Evolutionary conservation across 2,113 vertebrate genomes (phyloP).

Genomic region (Stigmatopora argus): DNA sequence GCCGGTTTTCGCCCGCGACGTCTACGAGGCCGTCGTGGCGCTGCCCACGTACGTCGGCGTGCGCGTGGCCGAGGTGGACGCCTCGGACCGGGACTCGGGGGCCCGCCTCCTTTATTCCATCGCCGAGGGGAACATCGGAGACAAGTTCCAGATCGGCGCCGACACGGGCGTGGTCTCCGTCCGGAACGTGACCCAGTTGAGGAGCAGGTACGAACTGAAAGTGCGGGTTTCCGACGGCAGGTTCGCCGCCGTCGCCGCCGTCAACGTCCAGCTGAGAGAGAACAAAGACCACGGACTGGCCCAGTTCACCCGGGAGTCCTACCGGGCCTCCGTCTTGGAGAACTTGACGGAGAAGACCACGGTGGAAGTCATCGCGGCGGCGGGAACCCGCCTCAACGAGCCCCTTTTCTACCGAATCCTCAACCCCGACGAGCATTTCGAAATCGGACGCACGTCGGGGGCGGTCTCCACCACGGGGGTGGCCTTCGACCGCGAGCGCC

Average conservation of each 20-base stretch:
- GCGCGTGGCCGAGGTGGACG: slow-evolving; percentile 79
- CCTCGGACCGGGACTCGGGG: slow-evolving; percentile 84
- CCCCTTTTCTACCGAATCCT: slow-evolving; percentile 89
- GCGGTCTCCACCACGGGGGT: slow-evolving; percentile 86
- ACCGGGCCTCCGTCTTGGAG: slow-evolving; percentile 80
- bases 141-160: slow-evolving; percentile 84
- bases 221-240: slow-evolving; percentile 87
- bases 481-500: slow-evolving; percentile 87
- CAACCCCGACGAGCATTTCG: slow-evolving; percentile 88
- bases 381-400: slow-evolving; percentile 89
- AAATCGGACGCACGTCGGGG: slow-evolving; percentile 88
- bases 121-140: slow-evolving; percentile 92
- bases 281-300: slow-evolving; percentile 78
- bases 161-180: slow-evolving; percentile 79
- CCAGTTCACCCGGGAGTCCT: slow-evolving; percentile 85
- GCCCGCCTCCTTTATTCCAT: slow-evolving; percentile 88
- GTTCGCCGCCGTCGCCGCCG: slow-evolving; percentile 77
- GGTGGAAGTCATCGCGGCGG: slow-evolving; percentile 78
- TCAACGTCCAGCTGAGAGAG: slow-evolving; percentile 90
- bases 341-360: slow-evolving; percentile 82
- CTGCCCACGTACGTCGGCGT: slow-evolving; percentile 91
- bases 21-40: slow-evolving; percentile 80
- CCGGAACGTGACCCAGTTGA: slow-evolving; percentile 86
- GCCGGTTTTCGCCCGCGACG: slow-evolving; percentile 80
- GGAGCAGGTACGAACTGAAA: slow-evolving; percentile 90